These are phyloP conservation scores for Rafetus swinhoei DNA, from an alignment of 2,113 vertebrate genomes.

Conservation along the genomic window DNA sequence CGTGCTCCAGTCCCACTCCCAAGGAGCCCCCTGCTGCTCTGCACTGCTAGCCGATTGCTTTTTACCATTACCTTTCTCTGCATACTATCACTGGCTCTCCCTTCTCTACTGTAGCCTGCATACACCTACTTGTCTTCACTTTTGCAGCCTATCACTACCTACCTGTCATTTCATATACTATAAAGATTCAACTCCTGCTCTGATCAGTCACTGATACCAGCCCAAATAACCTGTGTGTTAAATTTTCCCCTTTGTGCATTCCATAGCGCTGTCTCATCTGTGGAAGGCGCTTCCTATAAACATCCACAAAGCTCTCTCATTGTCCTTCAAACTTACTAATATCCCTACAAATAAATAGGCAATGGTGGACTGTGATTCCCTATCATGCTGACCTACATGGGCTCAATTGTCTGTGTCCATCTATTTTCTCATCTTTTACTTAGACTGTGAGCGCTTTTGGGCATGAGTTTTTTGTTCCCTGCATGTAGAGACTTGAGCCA, in stretches of 20 bases:
- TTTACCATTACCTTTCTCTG: neutral
- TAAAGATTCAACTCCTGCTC: neutral
- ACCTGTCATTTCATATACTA: neutral
- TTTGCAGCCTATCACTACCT: neutral
- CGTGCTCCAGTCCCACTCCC: no score
- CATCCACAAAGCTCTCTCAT: neutral
- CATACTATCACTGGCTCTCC: neutral
- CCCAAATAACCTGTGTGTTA: neutral
- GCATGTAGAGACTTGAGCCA: neutral
- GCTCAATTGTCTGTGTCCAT: neutral
- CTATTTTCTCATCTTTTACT: neutral
- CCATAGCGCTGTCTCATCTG: accelerated
- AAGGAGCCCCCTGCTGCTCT: no score
- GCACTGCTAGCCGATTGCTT: neutral
- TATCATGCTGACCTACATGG: neutral
- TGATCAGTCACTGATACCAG: neutral
- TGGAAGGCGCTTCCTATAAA: neutral
- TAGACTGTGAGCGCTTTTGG: neutral
- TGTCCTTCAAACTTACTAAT: neutral
- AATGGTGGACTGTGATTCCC: neutral
- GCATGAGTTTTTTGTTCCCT: neutral
- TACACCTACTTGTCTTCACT: neutral
- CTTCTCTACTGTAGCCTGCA: neutral
- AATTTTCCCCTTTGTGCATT: neutral
- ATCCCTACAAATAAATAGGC: neutral